These are phyloP conservation scores for Tachina fera DNA, from an alignment of 2,888 invertebrate genomes.

Conservation along the genomic window DNA sequence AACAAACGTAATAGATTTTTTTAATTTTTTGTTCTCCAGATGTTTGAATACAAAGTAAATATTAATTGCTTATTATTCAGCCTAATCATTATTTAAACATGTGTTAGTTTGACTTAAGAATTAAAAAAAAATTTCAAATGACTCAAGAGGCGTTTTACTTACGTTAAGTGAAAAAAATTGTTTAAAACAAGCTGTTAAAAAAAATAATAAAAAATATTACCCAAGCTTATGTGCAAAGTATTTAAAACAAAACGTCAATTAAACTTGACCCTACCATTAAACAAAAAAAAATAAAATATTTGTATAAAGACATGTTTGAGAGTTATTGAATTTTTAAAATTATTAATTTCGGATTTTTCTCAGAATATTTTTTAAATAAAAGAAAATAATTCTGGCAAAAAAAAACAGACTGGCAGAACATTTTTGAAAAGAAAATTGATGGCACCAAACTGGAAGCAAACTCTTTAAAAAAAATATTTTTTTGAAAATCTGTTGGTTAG, in stretches of 20 bases:
- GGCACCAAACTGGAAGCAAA: too few species aligned
- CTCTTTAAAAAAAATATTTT: too few species aligned
- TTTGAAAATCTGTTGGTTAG: too few species aligned
- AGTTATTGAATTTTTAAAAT: background rate
- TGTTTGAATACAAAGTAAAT: constrained; percentile 2
- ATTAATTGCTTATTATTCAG: background rate
- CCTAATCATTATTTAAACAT: constrained; percentile 9
- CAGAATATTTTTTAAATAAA: too few species aligned
- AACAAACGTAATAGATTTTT: constrained; percentile 1
- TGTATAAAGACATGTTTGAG: background rate
- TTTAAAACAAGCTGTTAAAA: constrained; percentile 14
- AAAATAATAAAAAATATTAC: constrained; percentile 14
- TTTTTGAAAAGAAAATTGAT: too few species aligned
- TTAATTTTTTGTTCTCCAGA: constrained; percentile 21
- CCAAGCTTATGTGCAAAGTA: background rate
- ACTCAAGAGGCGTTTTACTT: constrained; percentile 1
- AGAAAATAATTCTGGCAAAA: too few species aligned
- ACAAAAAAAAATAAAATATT: background rate
- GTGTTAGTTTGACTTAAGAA: background rate
- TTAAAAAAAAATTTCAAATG: background rate
- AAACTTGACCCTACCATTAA: constrained; percentile 56
- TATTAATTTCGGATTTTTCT: background rate
- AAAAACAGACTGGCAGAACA: too few species aligned
- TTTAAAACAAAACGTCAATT: constrained; percentile 41
- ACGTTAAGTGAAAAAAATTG: background rate